phyloP scores from a whole-genome alignment of 2,113 vertebrate genomes.

The Podocnemis expansa region DNA sequence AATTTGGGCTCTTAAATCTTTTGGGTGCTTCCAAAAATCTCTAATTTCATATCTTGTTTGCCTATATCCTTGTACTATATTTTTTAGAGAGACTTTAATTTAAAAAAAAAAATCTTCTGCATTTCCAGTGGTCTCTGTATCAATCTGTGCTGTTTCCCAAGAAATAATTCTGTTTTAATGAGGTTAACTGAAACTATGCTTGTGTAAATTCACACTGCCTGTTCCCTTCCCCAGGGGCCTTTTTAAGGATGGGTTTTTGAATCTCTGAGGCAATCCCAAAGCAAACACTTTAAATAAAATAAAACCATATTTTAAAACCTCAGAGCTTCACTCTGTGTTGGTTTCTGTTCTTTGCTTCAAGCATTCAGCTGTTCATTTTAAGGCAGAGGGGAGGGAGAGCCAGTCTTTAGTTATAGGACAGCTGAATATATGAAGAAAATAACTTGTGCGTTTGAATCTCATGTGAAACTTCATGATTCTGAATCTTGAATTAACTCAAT shows the following conservation, averaged over 20 bases:
- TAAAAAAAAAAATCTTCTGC: not conserved
- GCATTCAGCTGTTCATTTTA: not conserved
- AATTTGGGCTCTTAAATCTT: not conserved
- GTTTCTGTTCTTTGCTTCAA: constrained; percentile 14
- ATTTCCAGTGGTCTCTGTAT: not conserved
- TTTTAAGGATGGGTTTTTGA: constrained; percentile 2
- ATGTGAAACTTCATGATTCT: not conserved
- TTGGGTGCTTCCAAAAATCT: not conserved
- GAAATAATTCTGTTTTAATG: constrained; percentile 34
- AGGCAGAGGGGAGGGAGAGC: not conserved
- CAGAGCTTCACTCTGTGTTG: not conserved
- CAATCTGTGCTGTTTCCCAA: not conserved
- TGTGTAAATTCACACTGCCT: constrained; percentile 33
- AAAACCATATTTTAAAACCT: not conserved
- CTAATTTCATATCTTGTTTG: not conserved
- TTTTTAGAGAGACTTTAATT: not conserved
- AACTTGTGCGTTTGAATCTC: not conserved
- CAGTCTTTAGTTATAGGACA: not conserved
- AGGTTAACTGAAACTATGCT: constrained; percentile 33
- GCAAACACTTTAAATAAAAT: constrained; percentile 7
- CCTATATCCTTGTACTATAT: not conserved
- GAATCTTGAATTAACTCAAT: not conserved
- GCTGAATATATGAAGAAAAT: not conserved
- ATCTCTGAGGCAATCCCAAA: constrained; percentile 7
- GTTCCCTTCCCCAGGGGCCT: not conserved